These are phyloP conservation scores for Ondatra zibethicus DNA, from an alignment of 2,113 vertebrate genomes.

Conservation along the genomic window DNA sequence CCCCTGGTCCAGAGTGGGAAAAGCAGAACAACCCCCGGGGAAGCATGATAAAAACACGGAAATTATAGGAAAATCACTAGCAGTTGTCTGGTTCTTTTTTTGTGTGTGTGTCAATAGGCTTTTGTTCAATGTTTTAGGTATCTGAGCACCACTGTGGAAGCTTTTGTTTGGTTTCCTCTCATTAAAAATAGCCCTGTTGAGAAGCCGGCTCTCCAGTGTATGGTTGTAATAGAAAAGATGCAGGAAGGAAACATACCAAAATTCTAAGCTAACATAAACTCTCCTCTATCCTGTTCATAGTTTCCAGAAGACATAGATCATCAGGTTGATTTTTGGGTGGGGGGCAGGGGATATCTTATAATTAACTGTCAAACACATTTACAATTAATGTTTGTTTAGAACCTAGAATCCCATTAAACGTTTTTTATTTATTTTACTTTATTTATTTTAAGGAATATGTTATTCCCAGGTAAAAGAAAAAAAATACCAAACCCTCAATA, in stretches of 20 bases:
- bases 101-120: slow-evolving; percentile 63
- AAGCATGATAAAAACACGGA: slow-evolving; percentile 67
- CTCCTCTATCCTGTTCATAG: neutral
- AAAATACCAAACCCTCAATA: slow-evolving; percentile 6
- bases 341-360: neutral
- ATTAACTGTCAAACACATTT: slow-evolving; percentile 22
- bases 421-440: neutral
- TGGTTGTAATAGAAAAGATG: slow-evolving; percentile 26
- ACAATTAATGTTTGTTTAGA: slow-evolving; percentile 27
- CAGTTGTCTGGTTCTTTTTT: slow-evolving; percentile 74
- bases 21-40: slow-evolving; percentile 51
- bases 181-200: slow-evolving; percentile 60
- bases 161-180: slow-evolving; percentile 62
- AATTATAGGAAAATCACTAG: slow-evolving; percentile 67
- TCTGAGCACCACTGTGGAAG: slow-evolving; percentile 51
- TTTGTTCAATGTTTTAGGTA: slow-evolving; percentile 75
- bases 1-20: neutral
- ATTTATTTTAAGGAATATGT: neutral
- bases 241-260: neutral
- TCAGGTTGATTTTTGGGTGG: neutral
- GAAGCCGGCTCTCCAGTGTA: neutral
- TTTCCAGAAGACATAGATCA: neutral
- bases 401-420: slow-evolving; percentile 22
- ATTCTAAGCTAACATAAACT: slow-evolving; percentile 56
- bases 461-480: slow-evolving; percentile 50